Base-by-base conservation (phyloP, 1,140 invertebrate genomes). In the Brachionus paranguensis region DNA sequence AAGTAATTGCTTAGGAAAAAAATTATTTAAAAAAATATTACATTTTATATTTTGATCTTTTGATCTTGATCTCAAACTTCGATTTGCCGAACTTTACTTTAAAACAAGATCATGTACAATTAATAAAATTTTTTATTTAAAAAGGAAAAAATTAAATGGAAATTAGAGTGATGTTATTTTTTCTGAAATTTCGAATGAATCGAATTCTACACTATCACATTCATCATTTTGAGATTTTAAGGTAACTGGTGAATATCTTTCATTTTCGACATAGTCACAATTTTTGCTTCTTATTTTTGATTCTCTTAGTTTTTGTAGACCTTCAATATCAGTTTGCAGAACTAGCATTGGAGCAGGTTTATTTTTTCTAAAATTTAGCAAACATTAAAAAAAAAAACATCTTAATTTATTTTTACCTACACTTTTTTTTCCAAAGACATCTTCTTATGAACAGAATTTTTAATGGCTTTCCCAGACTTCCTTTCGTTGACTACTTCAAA, bases 251-350 rank as follows among this genome's bases (percentile, higher is more conserved):
- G 70, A 41, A 5, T 33, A 50, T 47, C 50, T 47, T 24, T 47
- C 43, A 76, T 50, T 14, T 27, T 76, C 41, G n/a, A n/a, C 14
- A 41, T 12, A 4, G 4, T 47, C 33, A 20, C 11, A 14, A 27
- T 47, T 27, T n/a, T 76, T 76, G 1, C n/a, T 37, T 76, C 50
- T 76, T 27, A 27, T n/a, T 24, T 50, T 76, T 3, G 45, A 24
- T 37, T 76, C 72, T 76, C 14, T 76, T 2, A 50, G 11, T 50
- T 76, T 53, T 14, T 47, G 27, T 76, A 76, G 43, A 50, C 72
- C 72, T 37, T 76, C 72, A 50, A 50, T 27, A 50, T 76, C 72
- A 27, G 72, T 76, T 37, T 76, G 72, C 27, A 76, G 50, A n/a
- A 76, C 33, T 6, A 76, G 47, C 24, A 10, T 27, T 29, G 72